These are phyloP conservation scores for Diorhabda carinulata DNA, from an alignment of 1,140 invertebrate species.

Conservation along the genomic window DNA sequence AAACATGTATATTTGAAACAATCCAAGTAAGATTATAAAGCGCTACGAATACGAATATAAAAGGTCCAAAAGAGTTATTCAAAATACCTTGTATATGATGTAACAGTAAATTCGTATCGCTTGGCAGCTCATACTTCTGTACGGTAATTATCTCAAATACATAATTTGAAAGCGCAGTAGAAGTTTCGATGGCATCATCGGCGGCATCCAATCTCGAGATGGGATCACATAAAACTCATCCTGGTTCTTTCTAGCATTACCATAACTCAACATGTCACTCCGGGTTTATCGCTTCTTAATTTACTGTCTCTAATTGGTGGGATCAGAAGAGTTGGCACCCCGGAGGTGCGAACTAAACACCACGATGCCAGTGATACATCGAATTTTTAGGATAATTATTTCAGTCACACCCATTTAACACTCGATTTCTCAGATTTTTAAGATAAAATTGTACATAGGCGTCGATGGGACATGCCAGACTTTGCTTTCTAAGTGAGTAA, in stretches of 20 bases:
- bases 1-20: too few species aligned
- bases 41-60: too few species aligned
- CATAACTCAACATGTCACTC: slow-evolving; percentile 36
- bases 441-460: background rate
- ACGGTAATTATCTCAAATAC: slow-evolving; percentile 4
- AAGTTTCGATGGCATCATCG: slow-evolving; percentile 5
- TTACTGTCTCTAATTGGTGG: slow-evolving; percentile 46
- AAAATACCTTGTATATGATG: too few species aligned
- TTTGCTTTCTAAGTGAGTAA: too few species aligned
- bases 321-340: slow-evolving; percentile 39
- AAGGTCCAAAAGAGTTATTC: too few species aligned
- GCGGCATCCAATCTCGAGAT: slow-evolving; percentile 9
- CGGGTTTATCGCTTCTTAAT: slow-evolving; percentile 41
- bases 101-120: too few species aligned
- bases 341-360: slow-evolving; percentile 41
- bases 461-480: background rate
- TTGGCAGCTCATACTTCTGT: background rate
- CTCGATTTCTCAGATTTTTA: slow-evolving; percentile 35
- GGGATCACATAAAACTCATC: slow-evolving; percentile 6
- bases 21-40: too few species aligned
- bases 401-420: slow-evolving; percentile 46
- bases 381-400: slow-evolving; percentile 49
- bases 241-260: slow-evolving; percentile 12
- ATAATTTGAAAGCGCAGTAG: slow-evolving; percentile 15
- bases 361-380: slow-evolving; percentile 44